Base-by-base conservation (phyloP, 1,140 invertebrate genomes). In the Samia ricini region DNA sequence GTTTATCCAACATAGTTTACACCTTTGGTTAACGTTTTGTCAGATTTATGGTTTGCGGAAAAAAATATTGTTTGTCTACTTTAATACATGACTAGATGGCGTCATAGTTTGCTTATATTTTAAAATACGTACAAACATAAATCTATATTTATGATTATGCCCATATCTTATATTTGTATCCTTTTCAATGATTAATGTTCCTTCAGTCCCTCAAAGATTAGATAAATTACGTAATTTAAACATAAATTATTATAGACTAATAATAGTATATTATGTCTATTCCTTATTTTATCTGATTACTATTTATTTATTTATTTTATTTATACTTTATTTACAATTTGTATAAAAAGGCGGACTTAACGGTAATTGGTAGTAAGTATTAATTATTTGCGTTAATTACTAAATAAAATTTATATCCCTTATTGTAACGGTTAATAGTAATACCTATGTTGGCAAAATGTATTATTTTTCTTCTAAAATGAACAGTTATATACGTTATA, bases 1-100 rank as follows among this genome's bases (percentile, higher is more conserved):
- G 48, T 50, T 49, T 49, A 24, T 26, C 21, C 19, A 50, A 18
- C 36, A 59, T 50, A 6, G 56, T 57, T 36, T 57, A 29, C 24
- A 57, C 15, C 26, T 21, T 42, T 18, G 6, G 26, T 23, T 24
- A 24, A n/a, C 21, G 24, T 23, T 20, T 18, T 24, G 22, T 24
- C n/a, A 24, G 22, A 24, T 52, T 21, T 21, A 21, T 52, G 15
- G 19, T 52, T 52, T 52, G 21, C 22, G 10, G 21, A 19, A 21
- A 52, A 21, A 52, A 4, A 21, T 52, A 52, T 52, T 21, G 19
- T 20, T 52, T 23, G 10, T 20, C 22, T 20, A 52, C 50, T 52
- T 52, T 42, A 15, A 42, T 8, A 42, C 33, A 42, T 42, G 33
- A 42, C 3, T 42, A 42, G 33, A 15, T 15, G 33, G 33, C 33